Evolutionary conservation across 2,113 vertebrate genomes (phyloP), one percentile per base, ranked within the genome.

Genomic region (Urocynchramus pylzowi): DNA sequence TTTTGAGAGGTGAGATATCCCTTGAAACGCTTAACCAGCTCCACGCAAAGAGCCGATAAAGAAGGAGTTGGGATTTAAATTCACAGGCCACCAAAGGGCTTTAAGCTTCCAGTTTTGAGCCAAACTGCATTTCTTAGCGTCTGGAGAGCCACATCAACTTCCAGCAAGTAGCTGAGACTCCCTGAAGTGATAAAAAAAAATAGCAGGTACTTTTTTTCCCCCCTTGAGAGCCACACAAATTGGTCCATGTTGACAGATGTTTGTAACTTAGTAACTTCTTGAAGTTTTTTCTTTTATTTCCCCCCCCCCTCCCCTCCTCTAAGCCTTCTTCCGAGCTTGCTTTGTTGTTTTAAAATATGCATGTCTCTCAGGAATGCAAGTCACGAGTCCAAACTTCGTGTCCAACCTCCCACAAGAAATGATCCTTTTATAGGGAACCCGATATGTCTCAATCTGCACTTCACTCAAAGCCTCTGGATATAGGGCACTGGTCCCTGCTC

Each of bases 271-370:
- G 98, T 98, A 99, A 99, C 98, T 99, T 99, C 98, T 99, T 98
- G 98, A 98, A 99, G 97, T 98, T 98, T 97, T 96, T 95, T 94
- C 7, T 73, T 92, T 68, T 82, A 39, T 67, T 74, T 12, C 50
- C 24, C 59, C 50, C 24, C 59, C 21, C 65, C 41, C 61, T 96
- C 37, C 65, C 42, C 65, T 96, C 89, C 96, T 96, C 97, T 96
- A 97, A 98, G 97, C 98, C 98, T 98, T 98, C 98, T 98, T 98
- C 98, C 98, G 98, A 98, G 98, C 98, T 98, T 97, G 98, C 99
- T 99, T 99, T 99, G 99, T 99, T 99, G 98, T 98, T 99, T 99
- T 99, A 99, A 99, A 99, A 99, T 99, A 99, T 99, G 99, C 99
- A 99, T 98, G 99, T 99, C 99, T 99, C 98, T 99, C 99, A 98